phyloP scores from a whole-genome alignment of 1,140 invertebrate genomes.

The Drosophila ficusphila region DNA sequence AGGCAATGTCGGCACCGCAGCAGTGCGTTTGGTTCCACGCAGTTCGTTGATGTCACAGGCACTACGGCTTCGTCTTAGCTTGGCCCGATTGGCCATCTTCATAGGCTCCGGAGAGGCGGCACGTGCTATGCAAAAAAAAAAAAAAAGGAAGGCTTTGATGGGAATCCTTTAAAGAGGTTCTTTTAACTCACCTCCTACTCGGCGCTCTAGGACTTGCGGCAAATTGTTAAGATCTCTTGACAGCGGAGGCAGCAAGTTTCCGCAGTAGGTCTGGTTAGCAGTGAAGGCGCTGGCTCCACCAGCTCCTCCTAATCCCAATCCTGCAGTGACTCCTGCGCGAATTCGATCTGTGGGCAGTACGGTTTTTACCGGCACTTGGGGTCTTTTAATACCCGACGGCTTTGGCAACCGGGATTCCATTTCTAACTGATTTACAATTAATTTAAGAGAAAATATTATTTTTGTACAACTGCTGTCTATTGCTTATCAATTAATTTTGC shows the following conservation, averaged over 20 bases:
- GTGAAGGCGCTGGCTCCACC: slow-evolving; percentile 7
- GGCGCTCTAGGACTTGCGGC: slow-evolving; percentile 30
- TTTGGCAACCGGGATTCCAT: slow-evolving; percentile 81
- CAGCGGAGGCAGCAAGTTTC: slow-evolving; percentile 38
- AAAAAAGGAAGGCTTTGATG: not conserved
- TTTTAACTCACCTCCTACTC: slow-evolving; percentile 38
- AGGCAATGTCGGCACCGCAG: slow-evolving; percentile 37
- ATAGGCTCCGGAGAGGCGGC: slow-evolving; percentile 65
- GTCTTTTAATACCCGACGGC: slow-evolving; percentile 56
- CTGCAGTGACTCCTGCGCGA: slow-evolving; percentile 28
- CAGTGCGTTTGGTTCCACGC: slow-evolving; percentile 51
- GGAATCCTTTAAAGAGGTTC: not conserved
- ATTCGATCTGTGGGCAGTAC: slow-evolving; percentile 73
- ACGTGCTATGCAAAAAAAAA: slow-evolving; percentile 12
- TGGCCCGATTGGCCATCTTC: slow-evolving; percentile 34
- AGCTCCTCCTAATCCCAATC: slow-evolving; percentile 2
- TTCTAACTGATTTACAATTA: not conserved
- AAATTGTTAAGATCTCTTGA: slow-evolving; percentile 64
- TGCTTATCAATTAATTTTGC: not conserved
- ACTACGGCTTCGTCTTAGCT: slow-evolving; percentile 73
- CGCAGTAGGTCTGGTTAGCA: slow-evolving; percentile 35
- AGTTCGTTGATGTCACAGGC: slow-evolving; percentile 72
- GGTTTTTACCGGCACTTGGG: slow-evolving; percentile 42
- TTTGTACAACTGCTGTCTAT: not conserved
- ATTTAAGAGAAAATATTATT: not conserved